Evolutionary conservation across 2,797 vertebrate genomes (phyloP), one percentile per base, ranked within the genome.

Genomic region (Orestias chungarensis): DNA sequence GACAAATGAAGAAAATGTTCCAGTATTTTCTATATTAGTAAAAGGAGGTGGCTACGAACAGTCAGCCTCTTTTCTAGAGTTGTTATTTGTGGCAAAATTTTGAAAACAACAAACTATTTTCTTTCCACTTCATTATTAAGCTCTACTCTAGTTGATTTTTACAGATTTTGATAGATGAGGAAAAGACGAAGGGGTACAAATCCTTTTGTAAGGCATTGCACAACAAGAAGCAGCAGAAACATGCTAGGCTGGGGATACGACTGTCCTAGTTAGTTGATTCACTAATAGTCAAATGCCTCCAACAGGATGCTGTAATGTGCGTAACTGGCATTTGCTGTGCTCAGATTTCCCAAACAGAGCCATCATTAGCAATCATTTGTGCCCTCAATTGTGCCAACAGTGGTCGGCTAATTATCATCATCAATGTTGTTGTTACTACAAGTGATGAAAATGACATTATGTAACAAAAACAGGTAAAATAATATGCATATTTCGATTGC

Each of bases 361-460:
- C 88, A 91, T 88, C 87, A 87, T 90, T 88, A 87, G 83, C 83
- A 87, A 84, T 77, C 79, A 84, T 82, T 82, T 74, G 57, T 87
- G 81, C 81, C 86, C 88, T 82, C 68, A 67, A 62, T 81, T 74
- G 75, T 71, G 49, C 50, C 75, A 74, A 81, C 79, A 83, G 72
- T 82, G 75, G 75, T 35, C 52, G 79, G 55, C 68, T 78, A 85
- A 64, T 82, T 86, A 75, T 62, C 35, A 42, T 42, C 17, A 47
- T 46, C 27, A 7, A 70, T 71, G 73, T 47, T 4, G 62, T 81
- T 86, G 78, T 83, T 79, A 72, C 62, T 79, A 61, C 66, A 64
- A 75, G 79, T 82, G 77, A 77, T 77, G 73, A 70, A 73, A 84
- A 84, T 79, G 15, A 1, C 25, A 73, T 83, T 78, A 74, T 55